Evolutionary conservation across 1,140 invertebrate species (phyloP).

Genomic region (Amyelois transitella): DNA sequence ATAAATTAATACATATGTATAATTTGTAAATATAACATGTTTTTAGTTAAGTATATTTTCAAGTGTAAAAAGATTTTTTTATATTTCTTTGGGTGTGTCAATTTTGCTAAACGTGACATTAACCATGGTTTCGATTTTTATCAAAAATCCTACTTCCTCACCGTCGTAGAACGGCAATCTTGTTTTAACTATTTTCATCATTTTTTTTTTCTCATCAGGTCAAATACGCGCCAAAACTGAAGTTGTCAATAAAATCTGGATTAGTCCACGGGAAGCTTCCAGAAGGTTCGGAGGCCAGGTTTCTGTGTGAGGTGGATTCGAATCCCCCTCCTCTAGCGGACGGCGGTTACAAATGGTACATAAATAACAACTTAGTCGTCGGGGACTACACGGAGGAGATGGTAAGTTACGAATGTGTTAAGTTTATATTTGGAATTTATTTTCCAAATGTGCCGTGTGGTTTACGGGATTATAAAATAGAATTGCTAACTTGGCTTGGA

Average conservation of each 20-base stretch:
- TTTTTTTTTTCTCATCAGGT: slow-evolving; percentile 71
- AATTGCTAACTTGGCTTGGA: no score
- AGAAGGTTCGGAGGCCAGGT: slow-evolving; percentile 84
- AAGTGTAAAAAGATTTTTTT: not conserved
- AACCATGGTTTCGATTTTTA: no score
- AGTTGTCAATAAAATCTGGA: slow-evolving; percentile 78
- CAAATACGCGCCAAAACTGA: slow-evolving; percentile 91
- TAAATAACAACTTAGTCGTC: slow-evolving; percentile 86
- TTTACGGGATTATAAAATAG: no score
- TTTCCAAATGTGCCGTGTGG: no score
- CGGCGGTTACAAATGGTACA: slow-evolving; percentile 83
- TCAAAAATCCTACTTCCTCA: not conserved
- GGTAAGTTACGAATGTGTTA: slow-evolving; percentile 57
- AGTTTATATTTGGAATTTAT: not conserved
- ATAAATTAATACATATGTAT: not conserved
- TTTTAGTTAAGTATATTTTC: not conserved
- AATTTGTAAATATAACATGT: not conserved
- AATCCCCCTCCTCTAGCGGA: slow-evolving; percentile 85
- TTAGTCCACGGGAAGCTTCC: slow-evolving; percentile 79
- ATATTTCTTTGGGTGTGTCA: not conserved
- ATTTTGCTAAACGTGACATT: no score
- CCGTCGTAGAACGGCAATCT: no score
- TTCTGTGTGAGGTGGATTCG: slow-evolving; percentile 85
- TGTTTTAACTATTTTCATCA: not conserved
- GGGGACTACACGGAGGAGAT: slow-evolving; percentile 89